Evolutionary conservation across 2,888 invertebrate genomes (phyloP).

Genomic region (Xanthorhoe spadicearia): DNA sequence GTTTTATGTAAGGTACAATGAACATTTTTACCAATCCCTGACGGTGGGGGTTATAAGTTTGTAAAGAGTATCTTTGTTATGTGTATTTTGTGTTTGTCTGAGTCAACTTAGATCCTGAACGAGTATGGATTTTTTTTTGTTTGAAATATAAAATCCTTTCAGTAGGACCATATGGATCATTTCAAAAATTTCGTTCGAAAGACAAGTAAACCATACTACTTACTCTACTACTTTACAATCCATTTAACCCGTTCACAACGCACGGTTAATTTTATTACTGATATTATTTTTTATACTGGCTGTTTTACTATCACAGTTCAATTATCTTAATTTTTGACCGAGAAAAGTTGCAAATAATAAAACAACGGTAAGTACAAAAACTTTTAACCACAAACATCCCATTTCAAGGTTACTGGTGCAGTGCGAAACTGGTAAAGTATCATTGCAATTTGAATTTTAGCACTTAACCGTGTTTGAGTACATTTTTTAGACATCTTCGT

Average conservation of each 20-base stretch:
- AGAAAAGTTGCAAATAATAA: conserved; percentile 3
- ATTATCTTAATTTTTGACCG: not conserved
- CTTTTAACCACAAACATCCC: conserved; percentile 7
- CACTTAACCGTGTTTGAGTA: not conserved
- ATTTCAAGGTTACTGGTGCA: conserved; percentile 29
- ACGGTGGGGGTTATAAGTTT: too few species aligned
- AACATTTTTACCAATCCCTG: not conserved
- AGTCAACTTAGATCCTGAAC: too few species aligned
- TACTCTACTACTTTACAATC: conserved; percentile 44
- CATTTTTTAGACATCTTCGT: not conserved
- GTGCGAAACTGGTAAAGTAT: conserved; percentile 2
- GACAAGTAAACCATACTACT: too few species aligned
- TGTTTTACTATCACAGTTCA: not conserved
- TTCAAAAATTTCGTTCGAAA: too few species aligned
- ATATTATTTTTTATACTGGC: conserved; percentile 48
- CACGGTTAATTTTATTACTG: conserved; percentile 59
- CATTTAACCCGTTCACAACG: conserved; percentile 56
- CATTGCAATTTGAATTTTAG: not conserved
- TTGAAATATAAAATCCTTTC: too few species aligned
- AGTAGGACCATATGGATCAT: too few species aligned
- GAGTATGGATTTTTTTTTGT: too few species aligned
- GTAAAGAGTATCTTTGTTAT: too few species aligned
- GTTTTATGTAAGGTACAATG: not conserved
- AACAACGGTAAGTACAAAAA: conserved; percentile 20
- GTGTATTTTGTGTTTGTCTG: too few species aligned